phyloP scores from a whole-genome alignment of 2,113 vertebrate genomes.

The Eulacestoma nigropectus region DNA sequence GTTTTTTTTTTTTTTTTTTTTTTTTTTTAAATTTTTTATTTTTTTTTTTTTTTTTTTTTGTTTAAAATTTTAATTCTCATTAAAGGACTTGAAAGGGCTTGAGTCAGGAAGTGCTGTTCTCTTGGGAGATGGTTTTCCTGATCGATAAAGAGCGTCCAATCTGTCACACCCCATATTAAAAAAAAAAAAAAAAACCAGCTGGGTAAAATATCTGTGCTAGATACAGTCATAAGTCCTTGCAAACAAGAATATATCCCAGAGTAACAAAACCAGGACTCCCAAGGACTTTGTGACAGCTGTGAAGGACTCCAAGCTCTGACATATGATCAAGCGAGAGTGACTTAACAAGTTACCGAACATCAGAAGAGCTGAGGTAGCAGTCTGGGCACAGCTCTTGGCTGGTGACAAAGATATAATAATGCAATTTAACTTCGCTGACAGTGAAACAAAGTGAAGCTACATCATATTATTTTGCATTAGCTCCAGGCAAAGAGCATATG shows the following conservation, averaged over 20 bases:
- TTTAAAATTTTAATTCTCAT: neutral
- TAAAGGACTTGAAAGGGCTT: neutral
- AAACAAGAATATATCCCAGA: neutral
- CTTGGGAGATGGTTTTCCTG: neutral
- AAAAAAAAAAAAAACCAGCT: neutral
- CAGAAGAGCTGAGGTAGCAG: slow-evolving; percentile 58
- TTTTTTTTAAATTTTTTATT: neutral
- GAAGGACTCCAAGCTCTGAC: slow-evolving; percentile 34
- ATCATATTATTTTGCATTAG: slow-evolving; percentile 38
- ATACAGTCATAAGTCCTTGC: neutral
- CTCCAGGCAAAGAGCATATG: slow-evolving; percentile 11
- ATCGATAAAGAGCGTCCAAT: neutral
- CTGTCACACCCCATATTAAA: neutral
- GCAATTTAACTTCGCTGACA: slow-evolving; percentile 55
- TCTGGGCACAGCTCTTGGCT: neutral
- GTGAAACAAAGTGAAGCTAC: slow-evolving; percentile 46
- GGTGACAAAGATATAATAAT: slow-evolving; percentile 45
- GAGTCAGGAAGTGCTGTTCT: neutral
- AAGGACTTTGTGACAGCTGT: slow-evolving; percentile 36
- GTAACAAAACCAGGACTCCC: neutral
- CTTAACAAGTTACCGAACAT: slow-evolving; percentile 29
- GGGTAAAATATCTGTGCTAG: neutral
- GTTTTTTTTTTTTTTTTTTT: too few species aligned
- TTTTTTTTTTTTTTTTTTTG: too few species aligned
- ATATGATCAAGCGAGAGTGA: neutral